Conservation (phyloP, 2,797 vertebrate species). For the Acanthurus tractus region DNA sequence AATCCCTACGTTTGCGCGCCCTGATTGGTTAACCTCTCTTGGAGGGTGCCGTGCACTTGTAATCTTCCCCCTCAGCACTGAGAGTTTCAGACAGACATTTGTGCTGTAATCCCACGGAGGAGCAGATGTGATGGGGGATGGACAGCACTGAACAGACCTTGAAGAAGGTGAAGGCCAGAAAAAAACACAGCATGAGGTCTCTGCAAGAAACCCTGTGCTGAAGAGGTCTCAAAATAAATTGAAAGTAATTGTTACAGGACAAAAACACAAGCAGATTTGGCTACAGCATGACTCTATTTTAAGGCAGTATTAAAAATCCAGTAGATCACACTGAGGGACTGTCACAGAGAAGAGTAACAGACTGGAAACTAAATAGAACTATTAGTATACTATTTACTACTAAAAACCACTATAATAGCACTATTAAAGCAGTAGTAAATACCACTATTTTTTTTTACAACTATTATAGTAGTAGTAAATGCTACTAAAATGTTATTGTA, state of each 20-base stretch:
- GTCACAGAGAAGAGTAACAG: too few species aligned
- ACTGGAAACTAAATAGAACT: too few species aligned
- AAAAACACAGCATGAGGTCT: conserved; percentile 9
- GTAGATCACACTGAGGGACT: neutral
- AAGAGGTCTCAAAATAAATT: neutral
- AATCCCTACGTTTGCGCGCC: conserved; percentile 71
- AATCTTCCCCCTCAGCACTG: conserved; percentile 75
- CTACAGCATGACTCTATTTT: neutral
- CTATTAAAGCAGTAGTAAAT: too few species aligned
- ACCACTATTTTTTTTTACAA: too few species aligned
- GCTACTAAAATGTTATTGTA: too few species aligned
- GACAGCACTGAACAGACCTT: conserved; percentile 71
- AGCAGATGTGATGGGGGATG: conserved; percentile 85
- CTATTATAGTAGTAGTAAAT: too few species aligned
- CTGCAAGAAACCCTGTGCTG: conserved; percentile 6
- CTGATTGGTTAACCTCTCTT: conserved; percentile 80
- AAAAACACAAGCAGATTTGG: neutral
- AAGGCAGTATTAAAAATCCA: neutral
- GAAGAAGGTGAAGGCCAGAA: conserved; percentile 74
- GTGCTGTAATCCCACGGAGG: conserved; percentile 80
- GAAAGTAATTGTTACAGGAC: neutral
- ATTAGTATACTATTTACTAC: too few species aligned
- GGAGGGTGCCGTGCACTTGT: conserved; percentile 69
- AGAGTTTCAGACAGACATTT: conserved; percentile 81
- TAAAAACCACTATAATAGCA: too few species aligned